Base-by-base conservation (phyloP, 2,797 vertebrate genomes). In the Aselliscus stoliczkanus region DNA sequence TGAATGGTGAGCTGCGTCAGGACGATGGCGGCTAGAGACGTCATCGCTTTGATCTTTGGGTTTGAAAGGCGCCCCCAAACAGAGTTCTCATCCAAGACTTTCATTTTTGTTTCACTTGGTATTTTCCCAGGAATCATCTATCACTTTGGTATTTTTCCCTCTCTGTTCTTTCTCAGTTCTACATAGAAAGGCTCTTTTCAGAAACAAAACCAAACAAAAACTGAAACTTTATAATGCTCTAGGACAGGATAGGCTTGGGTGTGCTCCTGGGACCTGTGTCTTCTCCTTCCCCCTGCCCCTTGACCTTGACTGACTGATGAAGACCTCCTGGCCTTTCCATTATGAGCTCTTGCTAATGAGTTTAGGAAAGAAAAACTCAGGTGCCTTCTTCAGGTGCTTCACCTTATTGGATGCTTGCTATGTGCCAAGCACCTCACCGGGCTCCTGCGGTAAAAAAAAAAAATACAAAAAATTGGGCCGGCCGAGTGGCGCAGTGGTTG, bases 1-100 rank as follows among this genome's bases (percentile, higher is more conserved):
- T 73, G 99, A 99, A 98, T 99, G 99, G 99, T 99, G 98, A 97
- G 99, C 80, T 60, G 50, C 17, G 87, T 13, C 10, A 1, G 56
- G 18, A 6, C 10, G 31, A 6, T n/a, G 50, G 64, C 47, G 42
- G 65, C 10, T 21, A 12, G 44, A 25, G 17, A 14, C 1, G 1
- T 14, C 1, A 0, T 21, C 34, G 13, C 39, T 60, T 39, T 54
- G 34, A 9, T 14, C 44, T 52, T 25, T 65, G 67, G 27, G 7
- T 62, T 37, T 6, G n/a, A 62, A 42, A 92, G 82, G 37, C 72
- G 25, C 69, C 29, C 64, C 1, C 44, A 5, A 10, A 54, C 21
- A 34, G 76, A 90, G 31, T 29, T 42, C 77, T 89, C 37, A 25
- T 25, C 77, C 29, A 18, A 81, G 50, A 27, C 44, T 34, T 76